phyloP scores from a whole-genome alignment of 2,797 vertebrate species.

The Denticeps clupeoides region DNA sequence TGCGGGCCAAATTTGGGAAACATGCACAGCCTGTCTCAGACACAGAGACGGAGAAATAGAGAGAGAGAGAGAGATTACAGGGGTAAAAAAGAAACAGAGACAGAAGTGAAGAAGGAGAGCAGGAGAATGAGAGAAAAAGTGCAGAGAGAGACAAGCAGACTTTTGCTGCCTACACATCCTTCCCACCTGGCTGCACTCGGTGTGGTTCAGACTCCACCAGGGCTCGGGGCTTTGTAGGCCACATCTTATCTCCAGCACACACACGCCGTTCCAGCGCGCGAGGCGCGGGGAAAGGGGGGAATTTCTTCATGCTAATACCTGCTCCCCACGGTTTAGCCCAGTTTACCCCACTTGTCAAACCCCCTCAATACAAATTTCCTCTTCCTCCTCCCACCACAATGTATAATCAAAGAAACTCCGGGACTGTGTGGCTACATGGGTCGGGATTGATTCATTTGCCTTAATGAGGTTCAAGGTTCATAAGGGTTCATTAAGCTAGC shows the following conservation, averaged over 20 bases:
- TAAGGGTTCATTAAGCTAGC: too few relatives aligned
- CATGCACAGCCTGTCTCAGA: constrained; percentile 1
- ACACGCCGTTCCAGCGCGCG: constrained; percentile 3
- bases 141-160: constrained; percentile 8
- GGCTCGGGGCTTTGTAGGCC: constrained; percentile 24
- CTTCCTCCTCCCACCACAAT: not conserved
- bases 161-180: constrained; percentile 26
- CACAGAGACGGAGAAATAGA: not conserved
- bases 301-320: constrained; percentile 1
- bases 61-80: not conserved
- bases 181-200: constrained; percentile 23
- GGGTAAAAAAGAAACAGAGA: not conserved
- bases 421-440: too few relatives aligned
- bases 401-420: too few relatives aligned
- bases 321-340: not conserved
- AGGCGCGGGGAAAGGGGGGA: not conserved
- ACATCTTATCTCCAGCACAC: constrained; percentile 12
- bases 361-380: not conserved
- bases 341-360: not conserved
- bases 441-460: constrained; percentile 4
- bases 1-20: not conserved
- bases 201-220: constrained; percentile 9
- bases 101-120: not conserved
- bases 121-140: constrained; percentile 5
- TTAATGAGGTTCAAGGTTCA: too few relatives aligned